Evolutionary conservation across 2,888 invertebrate genomes (phyloP).

Genomic region (Cataglyphis cursor): DNA sequence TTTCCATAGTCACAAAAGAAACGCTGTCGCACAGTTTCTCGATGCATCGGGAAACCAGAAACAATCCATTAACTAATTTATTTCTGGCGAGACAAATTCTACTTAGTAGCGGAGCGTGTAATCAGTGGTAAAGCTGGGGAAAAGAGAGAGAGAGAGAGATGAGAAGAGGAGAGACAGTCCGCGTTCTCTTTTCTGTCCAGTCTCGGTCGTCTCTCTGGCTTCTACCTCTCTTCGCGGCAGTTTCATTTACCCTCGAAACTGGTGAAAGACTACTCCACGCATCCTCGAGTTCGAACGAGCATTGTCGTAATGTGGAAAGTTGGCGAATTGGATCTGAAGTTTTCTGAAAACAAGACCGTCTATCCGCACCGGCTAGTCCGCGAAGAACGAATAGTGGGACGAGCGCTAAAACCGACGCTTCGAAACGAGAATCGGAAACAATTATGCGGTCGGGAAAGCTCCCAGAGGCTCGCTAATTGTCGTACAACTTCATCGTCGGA

Average conservation of each 20-base stretch:
- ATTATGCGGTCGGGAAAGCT: constrained; percentile 58
- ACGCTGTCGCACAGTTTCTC: constrained; percentile 6
- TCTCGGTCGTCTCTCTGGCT: constrained; percentile 1
- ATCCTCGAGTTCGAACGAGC: constrained; percentile 71
- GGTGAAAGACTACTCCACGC: constrained; percentile 61
- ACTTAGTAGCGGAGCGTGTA: constrained; percentile 74
- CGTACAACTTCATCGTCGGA: constrained; percentile 32
- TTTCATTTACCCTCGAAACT: constrained; percentile 64
- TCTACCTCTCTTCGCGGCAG: constrained; percentile 32
- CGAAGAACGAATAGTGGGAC: constrained; percentile 20
- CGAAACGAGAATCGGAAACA: constrained; percentile 61
- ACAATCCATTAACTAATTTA: constrained; percentile 80
- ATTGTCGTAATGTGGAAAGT: constrained; percentile 82
- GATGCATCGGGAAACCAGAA: constrained; percentile 31
- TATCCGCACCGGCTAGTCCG: constrained; percentile 7
- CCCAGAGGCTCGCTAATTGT: constrained; percentile 66
- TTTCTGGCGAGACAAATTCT: constrained; percentile 77
- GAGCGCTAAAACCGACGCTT: constrained; percentile 18
- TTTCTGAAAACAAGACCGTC: constrained; percentile 78
- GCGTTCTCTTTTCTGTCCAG: constrained; percentile 61
- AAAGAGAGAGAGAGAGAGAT: background rate
- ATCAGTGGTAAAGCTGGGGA: constrained; percentile 73
- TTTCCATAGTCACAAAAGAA: background rate
- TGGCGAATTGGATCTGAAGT: constrained; percentile 81
- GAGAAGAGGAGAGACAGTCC: constrained; percentile 12